phyloP scores from a whole-genome alignment of 1,140 invertebrate species.

The Theocolax elegans region DNA sequence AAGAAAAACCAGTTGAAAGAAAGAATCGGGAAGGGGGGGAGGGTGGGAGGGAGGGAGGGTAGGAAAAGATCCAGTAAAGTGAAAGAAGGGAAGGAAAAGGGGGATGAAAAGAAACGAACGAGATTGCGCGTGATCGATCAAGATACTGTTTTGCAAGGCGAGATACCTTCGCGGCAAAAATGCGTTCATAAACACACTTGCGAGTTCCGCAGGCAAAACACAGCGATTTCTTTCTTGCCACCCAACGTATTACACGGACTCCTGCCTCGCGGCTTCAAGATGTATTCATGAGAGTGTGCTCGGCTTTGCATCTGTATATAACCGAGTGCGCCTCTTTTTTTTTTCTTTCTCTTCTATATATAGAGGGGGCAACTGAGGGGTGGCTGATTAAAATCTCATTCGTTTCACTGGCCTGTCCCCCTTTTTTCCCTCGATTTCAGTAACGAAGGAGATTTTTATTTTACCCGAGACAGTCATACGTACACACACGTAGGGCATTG shows the following conservation, averaged over 20 bases:
- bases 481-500: neutral
- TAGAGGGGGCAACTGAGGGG: neutral
- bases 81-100: neutral
- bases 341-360: neutral
- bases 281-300: slow-evolving; percentile 10
- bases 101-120: neutral
- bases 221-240: neutral
- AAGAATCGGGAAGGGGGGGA: neutral
- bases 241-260: neutral
- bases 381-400: slow-evolving; percentile 30
- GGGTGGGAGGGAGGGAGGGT: neutral
- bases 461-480: neutral
- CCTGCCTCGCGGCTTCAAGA: neutral
- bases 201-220: neutral
- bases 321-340: slow-evolving; percentile 2
- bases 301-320: neutral
- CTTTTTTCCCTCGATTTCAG: neutral
- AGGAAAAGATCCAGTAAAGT: no score
- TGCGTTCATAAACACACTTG: neutral
- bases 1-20: neutral
- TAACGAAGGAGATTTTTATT: neutral
- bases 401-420: neutral
- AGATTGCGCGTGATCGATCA: slow-evolving; percentile 11
- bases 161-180: neutral
- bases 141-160: neutral